These are phyloP conservation scores for Heloderma charlesbogerti DNA, from an alignment of 2,113 vertebrate species.

Conservation along the genomic window DNA sequence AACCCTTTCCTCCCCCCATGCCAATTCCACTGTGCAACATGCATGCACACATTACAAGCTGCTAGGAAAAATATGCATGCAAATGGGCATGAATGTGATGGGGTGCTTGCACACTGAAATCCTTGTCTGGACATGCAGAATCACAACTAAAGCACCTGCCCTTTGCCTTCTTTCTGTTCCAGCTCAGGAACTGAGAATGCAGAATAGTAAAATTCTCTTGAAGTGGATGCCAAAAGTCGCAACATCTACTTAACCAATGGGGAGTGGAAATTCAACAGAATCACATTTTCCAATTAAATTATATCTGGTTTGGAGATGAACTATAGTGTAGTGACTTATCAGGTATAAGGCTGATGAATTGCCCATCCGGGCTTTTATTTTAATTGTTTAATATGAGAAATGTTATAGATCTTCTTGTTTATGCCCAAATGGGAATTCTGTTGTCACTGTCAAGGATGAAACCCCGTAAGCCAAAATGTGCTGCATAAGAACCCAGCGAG, in stretches of 20 bases:
- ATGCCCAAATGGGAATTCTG: neutral
- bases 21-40: neutral
- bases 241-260: conserved; percentile 54
- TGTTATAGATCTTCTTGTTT: neutral
- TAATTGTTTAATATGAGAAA: neutral
- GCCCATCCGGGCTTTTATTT: neutral
- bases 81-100: neutral
- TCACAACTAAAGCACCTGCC: neutral
- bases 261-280: conserved; percentile 64
- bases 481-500: neutral
- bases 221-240: conserved; percentile 29
- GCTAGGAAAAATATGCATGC: neutral
- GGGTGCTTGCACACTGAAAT: neutral
- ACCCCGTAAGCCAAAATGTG: neutral
- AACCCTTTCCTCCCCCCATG: neutral
- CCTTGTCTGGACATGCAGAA: neutral
- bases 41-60: too few species aligned
- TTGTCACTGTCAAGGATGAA: neutral
- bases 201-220: neutral
- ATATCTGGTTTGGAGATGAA: neutral
- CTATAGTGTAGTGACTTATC: neutral
- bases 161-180: conserved; percentile 19
- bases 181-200: conserved; percentile 57
- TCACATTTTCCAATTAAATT: neutral
- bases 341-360: neutral